Conservation (phyloP, 2,888 invertebrate genomes). For the Slavum lentiscoides region DNA sequence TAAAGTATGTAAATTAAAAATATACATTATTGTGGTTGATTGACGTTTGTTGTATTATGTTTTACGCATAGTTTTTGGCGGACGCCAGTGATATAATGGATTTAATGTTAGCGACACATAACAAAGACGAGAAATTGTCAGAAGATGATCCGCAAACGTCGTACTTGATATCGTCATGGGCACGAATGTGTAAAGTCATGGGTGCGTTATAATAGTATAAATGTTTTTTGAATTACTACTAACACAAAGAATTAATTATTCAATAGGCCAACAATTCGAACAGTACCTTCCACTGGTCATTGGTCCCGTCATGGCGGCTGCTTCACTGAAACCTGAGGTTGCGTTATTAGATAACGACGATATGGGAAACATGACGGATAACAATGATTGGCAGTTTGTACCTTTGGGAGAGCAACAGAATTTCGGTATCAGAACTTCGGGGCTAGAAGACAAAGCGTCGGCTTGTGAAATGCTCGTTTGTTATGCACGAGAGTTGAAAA, state of each 20-base stretch:
- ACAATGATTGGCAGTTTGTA: slow-evolving; percentile 92
- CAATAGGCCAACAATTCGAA: slow-evolving; percentile 76
- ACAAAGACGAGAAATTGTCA: slow-evolving; percentile 75
- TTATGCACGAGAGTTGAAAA: slow-evolving; percentile 90
- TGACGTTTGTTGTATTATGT: slow-evolving; percentile 27
- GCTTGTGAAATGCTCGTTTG: slow-evolving; percentile 96
- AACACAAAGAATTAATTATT: too few species aligned
- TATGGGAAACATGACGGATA: slow-evolving; percentile 79
- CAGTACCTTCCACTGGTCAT: slow-evolving; percentile 93
- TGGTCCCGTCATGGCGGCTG: slow-evolving; percentile 90
- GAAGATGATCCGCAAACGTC: slow-evolving; percentile 97
- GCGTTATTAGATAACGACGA: slow-evolving; percentile 85
- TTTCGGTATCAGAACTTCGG: slow-evolving; percentile 90
- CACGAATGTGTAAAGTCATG: slow-evolving; percentile 94
- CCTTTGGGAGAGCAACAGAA: slow-evolving; percentile 92
- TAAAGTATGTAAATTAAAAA: slow-evolving; percentile 58
- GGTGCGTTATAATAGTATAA: slow-evolving; percentile 60
- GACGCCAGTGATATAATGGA: slow-evolving; percentile 97
- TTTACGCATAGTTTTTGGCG: slow-evolving; percentile 68
- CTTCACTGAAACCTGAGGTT: slow-evolving; percentile 91
- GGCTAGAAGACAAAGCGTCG: slow-evolving; percentile 92
- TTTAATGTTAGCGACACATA: slow-evolving; percentile 85
- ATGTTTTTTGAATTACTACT: not conserved
- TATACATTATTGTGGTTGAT: slow-evolving; percentile 47
- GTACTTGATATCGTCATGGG: slow-evolving; percentile 98